A percentile compares a stretch with the other conserved stretches of the same genome.
These are phyloP conservation scores for Acanthopagrus latus DNA, from an alignment of 2,797 vertebrate species.

Conservation along the genomic window DNA sequence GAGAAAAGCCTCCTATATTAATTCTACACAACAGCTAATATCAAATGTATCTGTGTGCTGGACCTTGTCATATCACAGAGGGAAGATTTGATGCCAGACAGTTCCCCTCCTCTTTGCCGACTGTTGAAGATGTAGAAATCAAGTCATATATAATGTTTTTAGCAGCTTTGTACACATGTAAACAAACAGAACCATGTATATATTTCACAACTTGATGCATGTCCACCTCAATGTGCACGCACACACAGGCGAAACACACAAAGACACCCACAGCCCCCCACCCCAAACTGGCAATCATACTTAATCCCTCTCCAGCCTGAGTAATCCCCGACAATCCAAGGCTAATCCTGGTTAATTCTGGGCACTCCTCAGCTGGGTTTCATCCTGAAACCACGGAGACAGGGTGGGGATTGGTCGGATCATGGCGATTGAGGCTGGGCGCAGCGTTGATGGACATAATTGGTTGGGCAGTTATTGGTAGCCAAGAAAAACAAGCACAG, in stretches of 20 bases:
- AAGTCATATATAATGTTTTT: slow-evolving; percentile 8
- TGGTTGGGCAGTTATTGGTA: slow-evolving; percentile 66
- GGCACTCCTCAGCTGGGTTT: slow-evolving; percentile 82
- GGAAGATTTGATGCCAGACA: not conserved
- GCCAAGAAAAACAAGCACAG: slow-evolving; percentile 80
- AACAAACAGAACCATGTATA: slow-evolving; percentile 30
- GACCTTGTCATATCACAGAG: not conserved
- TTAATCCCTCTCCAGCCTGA: slow-evolving; percentile 84
- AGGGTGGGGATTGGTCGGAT: slow-evolving; percentile 82
- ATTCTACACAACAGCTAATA: slow-evolving; percentile 12
- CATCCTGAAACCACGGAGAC: slow-evolving; percentile 80
- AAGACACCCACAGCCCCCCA: slow-evolving; percentile 30
- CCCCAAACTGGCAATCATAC: slow-evolving; percentile 83
- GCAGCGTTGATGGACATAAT: slow-evolving; percentile 63
- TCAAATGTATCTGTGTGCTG: slow-evolving; percentile 12
- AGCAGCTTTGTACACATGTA: slow-evolving; percentile 7
- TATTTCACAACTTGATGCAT: slow-evolving; percentile 55
- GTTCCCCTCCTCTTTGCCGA: slow-evolving; percentile 8
- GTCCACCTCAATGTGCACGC: slow-evolving; percentile 24
- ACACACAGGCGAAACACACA: slow-evolving; percentile 4
- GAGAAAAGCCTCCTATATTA: slow-evolving; percentile 35
- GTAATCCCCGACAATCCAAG: slow-evolving; percentile 84
- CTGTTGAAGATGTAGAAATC: slow-evolving; percentile 1
- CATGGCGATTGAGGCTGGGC: slow-evolving; percentile 68
- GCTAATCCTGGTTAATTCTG: slow-evolving; percentile 88